Base-by-base conservation (phyloP, 1,140 invertebrate genomes). In the Trichonephila clavipes region DNA sequence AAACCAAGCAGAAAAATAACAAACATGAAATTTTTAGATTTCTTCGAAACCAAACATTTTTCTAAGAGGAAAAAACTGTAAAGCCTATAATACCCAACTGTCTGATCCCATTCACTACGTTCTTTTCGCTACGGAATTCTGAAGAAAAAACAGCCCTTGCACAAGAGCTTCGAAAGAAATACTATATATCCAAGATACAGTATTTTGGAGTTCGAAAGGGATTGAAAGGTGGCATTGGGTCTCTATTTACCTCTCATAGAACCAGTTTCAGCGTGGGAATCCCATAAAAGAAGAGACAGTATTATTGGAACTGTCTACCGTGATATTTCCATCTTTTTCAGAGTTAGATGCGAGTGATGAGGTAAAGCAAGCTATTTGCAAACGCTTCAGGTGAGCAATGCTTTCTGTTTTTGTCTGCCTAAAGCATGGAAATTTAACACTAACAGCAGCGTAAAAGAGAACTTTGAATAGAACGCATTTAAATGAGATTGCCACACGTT, bases 21-120 rank as follows among this genome's bases (percentile, higher is more conserved):
- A 77, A 18, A 19, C 28, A 77, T 40, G 24, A 14, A 18, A 77
- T 6, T 77, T 40, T 40, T 34, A 77, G 16, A 18, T 28, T 28
- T 77, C 24, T 34, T 5, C 34, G 34, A 77, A 34, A 77, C 72
- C 28, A 18, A 77, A 34, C 16, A 77, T 77, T 77, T 28, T 34
- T 18, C 14, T 2, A 40, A 40, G 16, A 77, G 28, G 28, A 77
- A 77, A 77, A 40, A 40, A 34, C 34, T 40, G 24, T 34, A 77
- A 77, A 77, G 34, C 72, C 72, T 77, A 77, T 77, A 77, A 77
- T 77, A 77, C 72, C 72, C 28, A 77, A 77, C 72, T 18, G 72
- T 77, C 72, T 28, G 28, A 77, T 77, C 28, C 72, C 16, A 77
- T 77, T 77, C 72, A 77, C 72, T 77, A 34, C 14, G 28, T 77